These are phyloP conservation scores for Marisa cornuarietis DNA, from an alignment of 1,140 invertebrate species.

Conservation along the genomic window DNA sequence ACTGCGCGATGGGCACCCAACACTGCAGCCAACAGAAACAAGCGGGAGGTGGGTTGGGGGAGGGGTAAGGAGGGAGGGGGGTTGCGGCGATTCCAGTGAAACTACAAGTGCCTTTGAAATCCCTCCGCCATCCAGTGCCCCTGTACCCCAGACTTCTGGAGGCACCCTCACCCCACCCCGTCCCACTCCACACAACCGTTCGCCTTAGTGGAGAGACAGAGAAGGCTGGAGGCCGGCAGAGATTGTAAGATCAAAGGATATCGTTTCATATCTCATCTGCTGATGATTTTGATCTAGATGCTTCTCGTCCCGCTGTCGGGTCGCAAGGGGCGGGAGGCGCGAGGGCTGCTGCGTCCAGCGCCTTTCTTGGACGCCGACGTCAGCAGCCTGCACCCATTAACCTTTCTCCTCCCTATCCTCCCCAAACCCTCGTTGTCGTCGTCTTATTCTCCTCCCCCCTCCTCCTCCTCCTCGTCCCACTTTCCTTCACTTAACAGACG, in stretches of 20 bases:
- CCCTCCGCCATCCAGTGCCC: background rate
- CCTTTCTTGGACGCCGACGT: background rate
- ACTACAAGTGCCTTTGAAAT: slow-evolving; percentile 7
- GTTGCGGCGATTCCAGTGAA: background rate
- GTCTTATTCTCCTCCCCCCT: background rate
- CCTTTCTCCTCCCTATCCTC: background rate
- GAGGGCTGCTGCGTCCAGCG: background rate
- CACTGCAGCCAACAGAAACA: background rate
- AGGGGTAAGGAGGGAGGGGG: background rate
- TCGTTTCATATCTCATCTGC: slow-evolving; percentile 11
- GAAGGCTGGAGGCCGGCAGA: background rate
- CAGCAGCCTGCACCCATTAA: slow-evolving; percentile 3
- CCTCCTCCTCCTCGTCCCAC: too few species aligned
- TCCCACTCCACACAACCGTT: background rate
- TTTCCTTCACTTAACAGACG: too few species aligned
- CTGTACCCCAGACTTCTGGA: background rate
- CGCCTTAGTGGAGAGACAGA: background rate
- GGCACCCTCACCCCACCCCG: background rate
- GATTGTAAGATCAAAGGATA: slow-evolving; percentile 9
- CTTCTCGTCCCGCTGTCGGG: background rate
- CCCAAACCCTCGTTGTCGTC: too few species aligned
- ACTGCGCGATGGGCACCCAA: background rate
- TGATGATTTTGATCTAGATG: slow-evolving; percentile 5
- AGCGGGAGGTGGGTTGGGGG: background rate
- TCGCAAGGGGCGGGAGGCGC: background rate